These are phyloP conservation scores for Punctoribates punctum DNA, from an alignment of 2,888 invertebrate species.

Conservation along the genomic window DNA sequence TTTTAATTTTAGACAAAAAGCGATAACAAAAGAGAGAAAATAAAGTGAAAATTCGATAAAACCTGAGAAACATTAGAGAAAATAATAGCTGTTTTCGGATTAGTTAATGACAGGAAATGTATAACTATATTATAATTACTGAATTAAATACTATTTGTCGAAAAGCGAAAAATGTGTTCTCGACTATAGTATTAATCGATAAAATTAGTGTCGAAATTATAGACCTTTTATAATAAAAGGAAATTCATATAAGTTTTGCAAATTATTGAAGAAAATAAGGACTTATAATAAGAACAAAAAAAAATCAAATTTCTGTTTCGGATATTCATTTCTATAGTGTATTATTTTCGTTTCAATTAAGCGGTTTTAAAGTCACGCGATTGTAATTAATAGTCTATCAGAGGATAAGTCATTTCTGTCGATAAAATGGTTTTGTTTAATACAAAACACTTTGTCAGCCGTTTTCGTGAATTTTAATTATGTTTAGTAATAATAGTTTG, in stretches of 20 bases:
- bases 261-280: neutral
- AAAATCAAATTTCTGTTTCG: no score
- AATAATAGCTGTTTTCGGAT: no score
- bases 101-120: conserved; percentile 30
- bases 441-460: neutral
- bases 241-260: neutral
- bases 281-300: no score
- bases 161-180: conserved; percentile 8
- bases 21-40: no score
- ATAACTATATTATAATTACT: conserved; percentile 29
- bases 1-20: neutral
- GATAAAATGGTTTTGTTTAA: neutral
- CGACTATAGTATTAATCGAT: conserved; percentile 7
- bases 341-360: neutral
- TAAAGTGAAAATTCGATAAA: neutral
- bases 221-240: conserved; percentile 23
- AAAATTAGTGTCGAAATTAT: conserved; percentile 28
- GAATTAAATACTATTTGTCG: conserved; percentile 28
- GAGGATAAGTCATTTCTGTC: neutral
- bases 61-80: neutral
- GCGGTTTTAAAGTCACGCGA: conserved; percentile 27
- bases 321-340: no score
- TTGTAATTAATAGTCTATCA: neutral
- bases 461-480: no score
- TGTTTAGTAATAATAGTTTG: no score